phyloP scores from a whole-genome alignment of 2,113 vertebrate genomes.

The Lanius ludovicianus region DNA sequence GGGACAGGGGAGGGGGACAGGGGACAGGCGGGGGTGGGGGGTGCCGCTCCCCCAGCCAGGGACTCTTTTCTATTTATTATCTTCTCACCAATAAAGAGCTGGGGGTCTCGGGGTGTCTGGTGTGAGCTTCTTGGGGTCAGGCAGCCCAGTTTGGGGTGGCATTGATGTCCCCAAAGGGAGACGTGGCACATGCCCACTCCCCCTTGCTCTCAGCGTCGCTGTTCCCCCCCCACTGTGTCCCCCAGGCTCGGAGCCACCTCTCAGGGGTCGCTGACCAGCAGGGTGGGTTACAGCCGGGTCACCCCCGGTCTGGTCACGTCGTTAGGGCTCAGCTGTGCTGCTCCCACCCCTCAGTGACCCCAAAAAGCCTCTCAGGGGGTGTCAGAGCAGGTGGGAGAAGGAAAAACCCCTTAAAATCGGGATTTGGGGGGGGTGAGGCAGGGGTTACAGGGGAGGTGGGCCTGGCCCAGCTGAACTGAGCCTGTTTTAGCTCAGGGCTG shows the following conservation, averaged over 20 bases:
- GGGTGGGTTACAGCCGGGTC: neutral
- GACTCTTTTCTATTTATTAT: slow-evolving; percentile 36
- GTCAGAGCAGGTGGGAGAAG: accelerated
- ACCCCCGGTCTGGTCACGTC: accelerated
- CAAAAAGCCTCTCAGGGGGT: neutral
- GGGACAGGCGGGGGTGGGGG: too few relatives aligned
- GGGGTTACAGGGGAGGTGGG: neutral
- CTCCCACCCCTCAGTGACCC: neutral
- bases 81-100: slow-evolving; percentile 32
- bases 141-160: accelerated
- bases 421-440: accelerated
- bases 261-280: accelerated
- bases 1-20: too few relatives aligned
- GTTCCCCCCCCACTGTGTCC: accelerated
- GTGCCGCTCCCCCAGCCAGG: neutral
- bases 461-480: neutral
- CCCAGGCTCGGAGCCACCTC: neutral
- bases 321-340: neutral
- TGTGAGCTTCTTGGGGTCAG: neutral
- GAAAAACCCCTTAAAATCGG: neutral
- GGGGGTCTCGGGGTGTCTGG: neutral
- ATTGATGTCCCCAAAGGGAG: neutral
- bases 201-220: accelerated
- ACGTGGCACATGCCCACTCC: accelerated
- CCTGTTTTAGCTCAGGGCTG: neutral